A percentile compares a stretch with the other conserved stretches of the same genome.
phyloP scores from a whole-genome alignment of 2,797 vertebrate genomes.

The Ammospiza maritima region DNA sequence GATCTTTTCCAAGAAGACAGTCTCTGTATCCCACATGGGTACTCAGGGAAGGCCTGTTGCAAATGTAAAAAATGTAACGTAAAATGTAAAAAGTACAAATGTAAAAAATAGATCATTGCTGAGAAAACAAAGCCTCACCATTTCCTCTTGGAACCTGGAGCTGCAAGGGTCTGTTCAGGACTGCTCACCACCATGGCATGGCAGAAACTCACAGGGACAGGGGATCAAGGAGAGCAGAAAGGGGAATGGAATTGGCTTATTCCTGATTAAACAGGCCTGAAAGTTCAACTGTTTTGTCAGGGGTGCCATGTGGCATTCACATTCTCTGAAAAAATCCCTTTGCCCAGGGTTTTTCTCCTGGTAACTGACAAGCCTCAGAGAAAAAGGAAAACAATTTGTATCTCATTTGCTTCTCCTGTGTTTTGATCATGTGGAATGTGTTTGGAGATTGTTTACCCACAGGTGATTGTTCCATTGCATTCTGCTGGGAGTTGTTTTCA shows the following conservation, averaged over 20 bases:
- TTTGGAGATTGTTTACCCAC: no score
- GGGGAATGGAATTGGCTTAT: background rate
- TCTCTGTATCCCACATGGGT: background rate
- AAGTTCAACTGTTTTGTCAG: background rate
- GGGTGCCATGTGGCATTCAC: background rate
- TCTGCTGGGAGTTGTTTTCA: no score
- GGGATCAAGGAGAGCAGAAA: background rate
- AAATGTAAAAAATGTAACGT: background rate
- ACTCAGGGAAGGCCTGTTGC: background rate
- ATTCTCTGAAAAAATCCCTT: no score
- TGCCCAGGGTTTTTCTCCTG: no score
- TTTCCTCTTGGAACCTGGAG: background rate
- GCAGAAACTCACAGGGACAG: background rate
- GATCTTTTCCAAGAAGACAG: background rate
- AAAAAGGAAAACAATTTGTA: no score
- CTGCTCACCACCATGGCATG: fast-evolving
- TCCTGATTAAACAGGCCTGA: background rate
- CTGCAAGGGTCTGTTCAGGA: background rate
- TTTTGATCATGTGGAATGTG: no score
- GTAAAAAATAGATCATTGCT: background rate
- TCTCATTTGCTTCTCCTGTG: no score
- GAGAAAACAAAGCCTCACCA: background rate
- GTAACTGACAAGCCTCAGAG: no score
- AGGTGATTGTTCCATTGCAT: no score
- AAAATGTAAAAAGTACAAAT: background rate